phyloP scores from a whole-genome alignment of 2,113 vertebrate species.

The Felis chaus region DNA sequence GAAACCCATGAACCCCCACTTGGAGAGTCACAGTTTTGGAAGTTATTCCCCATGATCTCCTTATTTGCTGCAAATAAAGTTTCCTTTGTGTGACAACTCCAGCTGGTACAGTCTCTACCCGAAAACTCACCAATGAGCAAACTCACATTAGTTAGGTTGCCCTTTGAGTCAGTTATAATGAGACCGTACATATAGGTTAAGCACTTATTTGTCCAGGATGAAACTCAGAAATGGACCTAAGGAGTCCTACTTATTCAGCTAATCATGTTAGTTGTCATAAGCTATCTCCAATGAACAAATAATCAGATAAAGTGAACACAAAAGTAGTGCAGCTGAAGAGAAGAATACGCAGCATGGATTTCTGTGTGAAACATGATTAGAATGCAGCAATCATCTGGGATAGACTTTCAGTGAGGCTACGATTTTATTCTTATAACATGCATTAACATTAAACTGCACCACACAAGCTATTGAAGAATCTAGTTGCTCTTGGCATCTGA shows the following conservation, averaged over 20 bases:
- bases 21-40: background rate
- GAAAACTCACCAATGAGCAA: background rate
- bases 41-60: background rate
- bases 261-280: background rate
- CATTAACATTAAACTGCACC: constrained; percentile 68
- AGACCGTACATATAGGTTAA: background rate
- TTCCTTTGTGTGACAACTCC: background rate
- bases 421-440: constrained; percentile 59
- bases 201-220: background rate
- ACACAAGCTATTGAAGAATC: background rate
- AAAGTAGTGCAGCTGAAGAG: background rate
- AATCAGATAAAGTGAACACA: background rate
- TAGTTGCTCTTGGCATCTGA: background rate
- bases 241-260: background rate
- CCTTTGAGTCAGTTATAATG: background rate
- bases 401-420: constrained; percentile 52
- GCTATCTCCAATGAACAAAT: constrained; percentile 23
- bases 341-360: background rate
- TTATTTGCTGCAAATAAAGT: background rate
- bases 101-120: background rate
- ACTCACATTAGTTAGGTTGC: background rate
- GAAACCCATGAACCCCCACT: background rate
- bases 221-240: background rate
- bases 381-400: background rate
- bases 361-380: constrained; percentile 49